Percentiles rank a stretch among this genome's conserved stretches.
These are phyloP conservation scores for Aulostomus chinensis DNA, from an alignment of 2,797 vertebrate genomes.

Conservation along the genomic window DNA sequence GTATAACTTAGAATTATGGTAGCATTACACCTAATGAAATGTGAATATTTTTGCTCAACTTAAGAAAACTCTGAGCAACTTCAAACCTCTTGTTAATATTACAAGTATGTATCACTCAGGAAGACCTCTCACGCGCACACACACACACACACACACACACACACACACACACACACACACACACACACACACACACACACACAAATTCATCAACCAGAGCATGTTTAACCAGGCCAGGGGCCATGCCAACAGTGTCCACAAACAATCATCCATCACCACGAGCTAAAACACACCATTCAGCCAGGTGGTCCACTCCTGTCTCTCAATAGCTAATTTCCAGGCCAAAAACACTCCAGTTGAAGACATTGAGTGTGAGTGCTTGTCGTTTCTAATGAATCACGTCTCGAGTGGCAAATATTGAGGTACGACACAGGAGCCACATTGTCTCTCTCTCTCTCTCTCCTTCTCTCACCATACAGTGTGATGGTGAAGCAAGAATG, in stretches of 20 bases:
- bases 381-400: conserved; percentile 61
- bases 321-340: conserved; percentile 65
- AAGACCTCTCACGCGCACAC: too few species aligned
- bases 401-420: conserved; percentile 49
- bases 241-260: conserved; percentile 63
- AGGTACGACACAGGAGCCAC: conserved; percentile 46
- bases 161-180: conserved; percentile 6
- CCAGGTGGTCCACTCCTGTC: conserved; percentile 62
- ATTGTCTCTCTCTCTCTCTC: not conserved
- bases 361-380: conserved; percentile 47
- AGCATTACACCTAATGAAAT: too few species aligned
- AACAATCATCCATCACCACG: conserved; percentile 71
- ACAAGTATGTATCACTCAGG: too few species aligned
- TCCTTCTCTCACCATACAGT: conserved; percentile 23
- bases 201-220: conserved; percentile 57
- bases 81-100: too few species aligned
- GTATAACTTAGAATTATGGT: too few species aligned
- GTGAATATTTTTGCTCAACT: too few species aligned
- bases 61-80: too few species aligned
- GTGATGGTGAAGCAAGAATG: conserved; percentile 52
- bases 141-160: too few species aligned
- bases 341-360: conserved; percentile 49
- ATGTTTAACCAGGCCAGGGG: conserved; percentile 58
- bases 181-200: not conserved
- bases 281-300: conserved; percentile 20